These are phyloP conservation scores for Hemibagrus wyckioides DNA, from an alignment of 2,113 vertebrate species.

Conservation along the genomic window DNA sequence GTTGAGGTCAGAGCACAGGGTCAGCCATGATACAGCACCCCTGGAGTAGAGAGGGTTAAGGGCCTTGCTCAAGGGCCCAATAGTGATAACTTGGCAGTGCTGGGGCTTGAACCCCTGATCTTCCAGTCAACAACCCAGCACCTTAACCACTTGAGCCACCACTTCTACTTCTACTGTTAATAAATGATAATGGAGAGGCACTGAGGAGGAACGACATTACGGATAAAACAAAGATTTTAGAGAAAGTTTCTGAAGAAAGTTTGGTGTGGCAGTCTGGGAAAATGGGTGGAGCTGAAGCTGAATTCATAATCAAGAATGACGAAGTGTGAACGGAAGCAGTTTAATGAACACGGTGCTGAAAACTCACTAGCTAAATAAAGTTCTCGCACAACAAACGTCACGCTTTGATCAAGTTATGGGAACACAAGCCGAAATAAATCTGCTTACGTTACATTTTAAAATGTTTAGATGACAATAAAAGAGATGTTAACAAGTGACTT, in stretches of 20 bases:
- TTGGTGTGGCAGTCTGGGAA: not conserved
- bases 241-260: not conserved
- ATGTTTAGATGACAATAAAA: not conserved
- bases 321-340: not conserved
- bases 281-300: no score
- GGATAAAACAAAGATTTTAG: not conserved
- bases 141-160: no score
- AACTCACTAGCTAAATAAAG: not conserved
- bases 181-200: not conserved
- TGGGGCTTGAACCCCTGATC: no score
- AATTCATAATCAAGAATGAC: no score
- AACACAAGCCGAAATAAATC: not conserved
- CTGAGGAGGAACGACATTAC: no score
- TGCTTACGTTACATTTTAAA: not conserved
- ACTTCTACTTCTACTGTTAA: no score
- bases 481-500: not conserved
- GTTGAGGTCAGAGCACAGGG: no score
- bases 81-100: no score
- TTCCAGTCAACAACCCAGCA: no score
- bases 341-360: not conserved
- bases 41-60: no score
- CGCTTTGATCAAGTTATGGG: not conserved
- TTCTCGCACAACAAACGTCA: not conserved
- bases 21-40: no score
- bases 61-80: no score